Conservation (phyloP, 2,888 invertebrate genomes). For the Trachelus troglodyta region DNA sequence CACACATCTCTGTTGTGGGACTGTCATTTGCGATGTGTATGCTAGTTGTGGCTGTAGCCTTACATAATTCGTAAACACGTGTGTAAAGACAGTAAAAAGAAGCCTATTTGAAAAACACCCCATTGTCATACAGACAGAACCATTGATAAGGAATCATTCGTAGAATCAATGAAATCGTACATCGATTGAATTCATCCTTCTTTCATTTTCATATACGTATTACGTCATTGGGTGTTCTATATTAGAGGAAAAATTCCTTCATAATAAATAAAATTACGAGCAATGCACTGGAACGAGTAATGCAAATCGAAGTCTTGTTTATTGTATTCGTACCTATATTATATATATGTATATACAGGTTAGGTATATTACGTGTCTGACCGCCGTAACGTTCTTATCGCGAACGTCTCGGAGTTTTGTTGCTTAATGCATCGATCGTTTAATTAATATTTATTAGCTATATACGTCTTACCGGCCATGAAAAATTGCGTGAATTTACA, state of each 20-base stretch:
- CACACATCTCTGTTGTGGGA: slow-evolving; percentile 21
- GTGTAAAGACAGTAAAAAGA: neutral
- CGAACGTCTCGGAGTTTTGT: neutral
- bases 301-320: neutral
- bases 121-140: neutral
- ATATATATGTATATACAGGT: neutral
- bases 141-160: neutral
- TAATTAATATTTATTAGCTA: neutral
- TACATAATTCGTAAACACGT: neutral
- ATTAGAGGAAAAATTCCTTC: neutral
- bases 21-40: slow-evolving; percentile 34
- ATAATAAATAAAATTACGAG: neutral
- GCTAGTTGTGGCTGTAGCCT: slow-evolving; percentile 28
- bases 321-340: too few species aligned
- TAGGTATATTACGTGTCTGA: neutral
- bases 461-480: neutral
- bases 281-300: neutral
- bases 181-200: neutral
- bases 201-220: neutral
- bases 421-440: neutral
- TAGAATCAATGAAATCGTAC: neutral
- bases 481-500: neutral
- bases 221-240: neutral
- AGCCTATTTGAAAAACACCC: neutral
- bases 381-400: neutral